Percentiles rank a stretch among this genome's conserved stretches.
Evolutionary conservation across 35 echinoderm and acorn worm genomes (phyloP).

Genomic region (Ophiothrix spiculata): DNA sequence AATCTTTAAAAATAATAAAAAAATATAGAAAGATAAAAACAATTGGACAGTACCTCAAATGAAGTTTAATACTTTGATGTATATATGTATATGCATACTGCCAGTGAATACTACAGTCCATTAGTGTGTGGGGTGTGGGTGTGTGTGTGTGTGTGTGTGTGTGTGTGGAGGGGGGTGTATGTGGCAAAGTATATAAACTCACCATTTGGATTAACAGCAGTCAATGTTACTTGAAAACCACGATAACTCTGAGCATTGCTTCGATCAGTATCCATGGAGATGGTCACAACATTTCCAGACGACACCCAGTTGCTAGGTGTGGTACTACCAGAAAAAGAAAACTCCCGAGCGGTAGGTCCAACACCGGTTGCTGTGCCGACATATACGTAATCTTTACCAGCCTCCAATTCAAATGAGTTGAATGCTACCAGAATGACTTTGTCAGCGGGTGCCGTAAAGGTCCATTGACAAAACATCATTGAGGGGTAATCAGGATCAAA

Average conservation of each 20-base stretch:
- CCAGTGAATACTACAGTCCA: no score
- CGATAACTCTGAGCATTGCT: not conserved
- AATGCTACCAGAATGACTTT: not conserved
- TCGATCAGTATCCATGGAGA: not conserved
- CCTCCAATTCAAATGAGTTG: not conserved
- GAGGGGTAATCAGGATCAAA: not conserved
- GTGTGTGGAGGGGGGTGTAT: no score
- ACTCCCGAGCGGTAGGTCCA: not conserved
- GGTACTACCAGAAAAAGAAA: not conserved
- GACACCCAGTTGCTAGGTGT: not conserved
- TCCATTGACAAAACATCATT: constrained; percentile 3
- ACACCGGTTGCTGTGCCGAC: not conserved
- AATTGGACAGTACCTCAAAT: no score
- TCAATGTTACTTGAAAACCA: not conserved
- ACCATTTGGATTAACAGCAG: not conserved
- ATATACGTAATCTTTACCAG: not conserved
- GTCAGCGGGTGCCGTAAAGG: not conserved
- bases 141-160: no score
- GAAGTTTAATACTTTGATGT: no score
- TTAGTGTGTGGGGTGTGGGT: no score
- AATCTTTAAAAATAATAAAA: no score
- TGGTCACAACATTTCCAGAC: not conserved
- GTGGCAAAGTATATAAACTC: no score
- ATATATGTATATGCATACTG: no score
- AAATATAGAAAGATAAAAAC: no score